Conservation (phyloP, 2,797 vertebrate genomes). For the Hydrolagus colliei region DNA sequence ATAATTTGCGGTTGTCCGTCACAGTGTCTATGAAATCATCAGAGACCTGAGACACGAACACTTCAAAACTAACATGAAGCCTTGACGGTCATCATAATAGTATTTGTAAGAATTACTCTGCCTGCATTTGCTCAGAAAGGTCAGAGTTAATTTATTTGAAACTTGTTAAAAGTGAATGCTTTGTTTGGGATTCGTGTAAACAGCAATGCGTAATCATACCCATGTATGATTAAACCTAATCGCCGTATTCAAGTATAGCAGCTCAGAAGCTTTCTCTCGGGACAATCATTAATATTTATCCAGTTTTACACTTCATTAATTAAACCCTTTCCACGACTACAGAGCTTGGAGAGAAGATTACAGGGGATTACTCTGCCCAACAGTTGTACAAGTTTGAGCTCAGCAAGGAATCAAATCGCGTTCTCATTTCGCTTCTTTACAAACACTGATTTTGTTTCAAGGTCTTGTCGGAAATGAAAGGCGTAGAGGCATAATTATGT, state of each 20-base stretch:
- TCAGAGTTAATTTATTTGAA: too few relatives aligned
- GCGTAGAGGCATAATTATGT: background rate
- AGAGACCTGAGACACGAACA: too few relatives aligned
- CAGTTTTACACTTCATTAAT: conserved; percentile 11
- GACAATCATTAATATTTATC: background rate
- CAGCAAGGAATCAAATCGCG: background rate
- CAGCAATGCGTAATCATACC: background rate
- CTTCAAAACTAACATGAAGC: too few relatives aligned
- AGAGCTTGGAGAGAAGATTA: conserved; percentile 5
- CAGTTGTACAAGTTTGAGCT: background rate
- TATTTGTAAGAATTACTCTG: too few relatives aligned
- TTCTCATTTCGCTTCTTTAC: background rate
- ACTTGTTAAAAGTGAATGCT: too few relatives aligned
- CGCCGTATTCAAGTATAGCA: background rate
- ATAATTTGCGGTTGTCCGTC: too few relatives aligned
- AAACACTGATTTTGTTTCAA: background rate
- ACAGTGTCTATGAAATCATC: too few relatives aligned
- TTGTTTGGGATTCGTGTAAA: background rate
- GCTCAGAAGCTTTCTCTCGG: background rate
- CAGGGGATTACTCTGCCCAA: background rate
- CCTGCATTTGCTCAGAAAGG: too few relatives aligned
- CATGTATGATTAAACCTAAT: background rate
- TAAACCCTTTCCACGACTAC: background rate
- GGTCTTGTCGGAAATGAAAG: background rate
- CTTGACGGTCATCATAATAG: too few relatives aligned